These are phyloP conservation scores for Biston betularia DNA, from an alignment of 2,888 invertebrate species.

Conservation along the genomic window DNA sequence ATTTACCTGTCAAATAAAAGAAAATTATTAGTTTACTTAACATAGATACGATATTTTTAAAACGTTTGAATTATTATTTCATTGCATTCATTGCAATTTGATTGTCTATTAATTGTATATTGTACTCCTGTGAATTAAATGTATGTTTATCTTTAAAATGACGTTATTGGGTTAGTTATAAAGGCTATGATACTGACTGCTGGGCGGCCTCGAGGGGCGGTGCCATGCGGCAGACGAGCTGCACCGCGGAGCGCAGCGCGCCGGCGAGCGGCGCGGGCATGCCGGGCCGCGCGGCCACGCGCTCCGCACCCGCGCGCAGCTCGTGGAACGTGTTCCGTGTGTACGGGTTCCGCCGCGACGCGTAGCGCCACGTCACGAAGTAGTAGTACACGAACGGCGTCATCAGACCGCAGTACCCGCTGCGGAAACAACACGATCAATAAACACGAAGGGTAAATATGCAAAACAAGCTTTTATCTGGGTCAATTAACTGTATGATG, in stretches of 20 bases:
- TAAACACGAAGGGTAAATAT: no score
- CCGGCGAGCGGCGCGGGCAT: constrained; percentile 89
- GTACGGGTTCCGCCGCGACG: constrained; percentile 98
- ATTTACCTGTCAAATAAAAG: constrained; percentile 37
- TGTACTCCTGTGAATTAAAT: no score
- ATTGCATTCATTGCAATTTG: no score
- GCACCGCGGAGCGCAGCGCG: constrained; percentile 87
- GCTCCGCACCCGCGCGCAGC: constrained; percentile 90
- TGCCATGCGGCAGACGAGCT: constrained; percentile 91
- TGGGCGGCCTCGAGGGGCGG: constrained; percentile 84
- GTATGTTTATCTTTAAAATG: no score
- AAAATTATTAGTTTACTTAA: not conserved
- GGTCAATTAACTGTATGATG: no score
- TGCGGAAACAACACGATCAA: constrained; percentile 66
- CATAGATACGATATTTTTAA: not conserved
- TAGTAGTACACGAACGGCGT: constrained; percentile 99
- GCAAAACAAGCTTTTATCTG: no score
- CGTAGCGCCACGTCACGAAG: constrained; percentile 95
- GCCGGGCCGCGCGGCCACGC: constrained; percentile 88
- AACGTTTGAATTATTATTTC: not conserved
- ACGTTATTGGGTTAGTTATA: no score
- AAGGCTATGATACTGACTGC: constrained; percentile 51
- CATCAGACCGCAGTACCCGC: constrained; percentile 95
- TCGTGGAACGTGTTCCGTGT: constrained; percentile 97
- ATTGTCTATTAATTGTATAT: no score